Conservation (phyloP, 2,797 vertebrate species). For the Anabacerthia variegaticeps region DNA sequence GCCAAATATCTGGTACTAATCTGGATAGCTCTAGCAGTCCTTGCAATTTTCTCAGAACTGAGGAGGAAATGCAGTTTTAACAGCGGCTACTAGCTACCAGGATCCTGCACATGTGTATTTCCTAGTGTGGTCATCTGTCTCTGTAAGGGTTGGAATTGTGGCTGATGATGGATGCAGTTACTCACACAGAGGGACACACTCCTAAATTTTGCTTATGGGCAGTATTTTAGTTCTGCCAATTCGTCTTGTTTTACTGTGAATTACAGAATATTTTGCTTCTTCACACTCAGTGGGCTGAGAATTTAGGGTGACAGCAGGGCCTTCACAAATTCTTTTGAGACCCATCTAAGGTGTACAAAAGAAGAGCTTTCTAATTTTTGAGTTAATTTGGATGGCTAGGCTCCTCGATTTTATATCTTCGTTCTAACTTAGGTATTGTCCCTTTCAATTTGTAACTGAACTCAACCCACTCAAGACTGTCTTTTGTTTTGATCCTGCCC, state of each 20-base stretch:
- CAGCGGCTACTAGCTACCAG: neutral
- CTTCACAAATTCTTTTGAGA: neutral
- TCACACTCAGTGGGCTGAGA: neutral
- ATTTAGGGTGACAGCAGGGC: neutral
- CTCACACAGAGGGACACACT: rapidly evolving
- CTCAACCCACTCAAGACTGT: neutral
- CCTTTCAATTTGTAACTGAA: neutral
- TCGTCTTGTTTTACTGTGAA: neutral
- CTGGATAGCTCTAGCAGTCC: neutral
- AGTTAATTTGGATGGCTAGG: neutral
- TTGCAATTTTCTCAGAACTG: neutral
- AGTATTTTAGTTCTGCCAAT: neutral
- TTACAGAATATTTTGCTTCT: neutral
- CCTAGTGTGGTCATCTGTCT: neutral
- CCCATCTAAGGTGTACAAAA: neutral
- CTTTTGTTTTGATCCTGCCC: neutral
- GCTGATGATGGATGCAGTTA: neutral
- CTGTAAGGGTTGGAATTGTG: neutral
- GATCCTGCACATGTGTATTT: rapidly evolving
- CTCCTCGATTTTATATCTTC: neutral
- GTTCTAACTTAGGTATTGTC: neutral
- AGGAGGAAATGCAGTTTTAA: neutral
- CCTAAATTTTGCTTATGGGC: neutral
- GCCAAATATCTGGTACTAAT: neutral
- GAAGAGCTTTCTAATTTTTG: neutral